Evolutionary conservation across 1,140 invertebrate species (phyloP).

Genomic region (Drosophila chauvacae): DNA sequence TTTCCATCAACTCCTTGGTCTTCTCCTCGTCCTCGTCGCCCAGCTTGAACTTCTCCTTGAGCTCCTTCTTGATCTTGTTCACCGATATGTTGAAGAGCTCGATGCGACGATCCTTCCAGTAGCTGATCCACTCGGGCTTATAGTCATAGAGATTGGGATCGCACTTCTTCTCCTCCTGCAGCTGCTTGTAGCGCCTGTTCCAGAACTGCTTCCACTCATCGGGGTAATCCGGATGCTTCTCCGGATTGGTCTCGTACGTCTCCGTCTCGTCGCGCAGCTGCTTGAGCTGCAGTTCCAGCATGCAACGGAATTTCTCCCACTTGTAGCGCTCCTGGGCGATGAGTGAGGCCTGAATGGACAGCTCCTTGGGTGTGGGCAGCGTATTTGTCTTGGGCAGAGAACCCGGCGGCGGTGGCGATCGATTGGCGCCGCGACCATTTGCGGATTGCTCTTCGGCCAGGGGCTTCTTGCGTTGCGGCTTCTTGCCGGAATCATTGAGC

Average conservation of each 20-base stretch:
- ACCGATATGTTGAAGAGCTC: slow-evolving; percentile 88
- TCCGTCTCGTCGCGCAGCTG: slow-evolving; percentile 87
- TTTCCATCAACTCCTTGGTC: slow-evolving; percentile 72
- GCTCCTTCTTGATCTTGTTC: slow-evolving; percentile 84
- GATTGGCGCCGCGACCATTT: slow-evolving; percentile 53
- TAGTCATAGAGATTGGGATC: slow-evolving; percentile 92
- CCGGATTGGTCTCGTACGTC: slow-evolving; percentile 92
- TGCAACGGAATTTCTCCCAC: slow-evolving; percentile 86
- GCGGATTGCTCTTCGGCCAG: slow-evolving; percentile 44
- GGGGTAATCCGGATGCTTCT: slow-evolving; percentile 93
- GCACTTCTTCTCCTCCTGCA: slow-evolving; percentile 90
- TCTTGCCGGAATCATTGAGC: neutral
- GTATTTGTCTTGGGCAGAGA: slow-evolving; percentile 11
- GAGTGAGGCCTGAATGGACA: slow-evolving; percentile 71
- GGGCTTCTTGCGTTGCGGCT: slow-evolving; percentile 22
- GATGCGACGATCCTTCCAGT: slow-evolving; percentile 92
- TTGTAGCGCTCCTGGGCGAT: slow-evolving; percentile 85
- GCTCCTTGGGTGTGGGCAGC: slow-evolving; percentile 78
- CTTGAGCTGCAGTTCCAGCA: slow-evolving; percentile 80
- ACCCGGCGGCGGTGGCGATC: slow-evolving; percentile 50
- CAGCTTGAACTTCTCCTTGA: slow-evolving; percentile 86
- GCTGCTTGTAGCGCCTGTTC: slow-evolving; percentile 92
- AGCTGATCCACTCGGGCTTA: slow-evolving; percentile 94
- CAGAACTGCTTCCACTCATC: slow-evolving; percentile 95
- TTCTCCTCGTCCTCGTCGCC: slow-evolving; percentile 81